Conservation (phyloP, 2,888 invertebrate species). For the Drosophila kokeensis region DNA sequence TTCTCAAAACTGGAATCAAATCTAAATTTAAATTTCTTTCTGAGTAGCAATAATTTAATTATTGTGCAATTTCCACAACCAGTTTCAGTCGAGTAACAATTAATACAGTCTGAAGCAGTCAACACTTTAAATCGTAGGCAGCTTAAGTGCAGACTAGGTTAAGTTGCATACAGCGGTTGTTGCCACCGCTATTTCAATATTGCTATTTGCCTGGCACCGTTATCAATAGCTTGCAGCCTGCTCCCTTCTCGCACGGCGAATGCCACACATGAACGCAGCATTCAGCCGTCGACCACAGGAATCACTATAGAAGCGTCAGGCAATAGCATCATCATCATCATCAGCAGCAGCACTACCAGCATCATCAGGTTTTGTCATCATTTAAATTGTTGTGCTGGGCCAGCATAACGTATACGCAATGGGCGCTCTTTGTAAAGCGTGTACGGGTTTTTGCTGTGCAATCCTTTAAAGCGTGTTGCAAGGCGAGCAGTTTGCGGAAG, state of each 20-base stretch:
- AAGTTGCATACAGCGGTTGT: background rate
- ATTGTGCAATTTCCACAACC: background rate
- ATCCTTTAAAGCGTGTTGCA: conserved; percentile 48
- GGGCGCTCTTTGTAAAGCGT: conserved; percentile 2
- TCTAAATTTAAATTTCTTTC: too few species aligned
- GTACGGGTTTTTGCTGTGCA: background rate
- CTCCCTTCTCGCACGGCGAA: background rate
- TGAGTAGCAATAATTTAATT: background rate
- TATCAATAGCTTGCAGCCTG: background rate
- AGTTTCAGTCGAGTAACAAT: background rate
- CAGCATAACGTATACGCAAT: conserved; percentile 46
- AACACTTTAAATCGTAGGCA: background rate
- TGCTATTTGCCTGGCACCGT: background rate
- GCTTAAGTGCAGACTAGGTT: background rate
- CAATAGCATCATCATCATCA: conserved; percentile 1
- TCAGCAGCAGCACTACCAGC: background rate
- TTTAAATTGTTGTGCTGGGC: conserved; percentile 19
- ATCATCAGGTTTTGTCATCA: conserved; percentile 11
- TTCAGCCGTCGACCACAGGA: conserved; percentile 40
- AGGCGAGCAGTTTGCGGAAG: conserved; percentile 5
- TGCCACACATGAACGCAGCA: conserved; percentile 7
- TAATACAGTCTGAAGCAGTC: background rate
- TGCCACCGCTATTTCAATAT: conserved; percentile 2
- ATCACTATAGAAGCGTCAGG: conserved; percentile 36
- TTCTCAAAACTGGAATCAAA: too few species aligned